Base-by-base conservation (phyloP, 2,797 vertebrate genomes). In the Phataginus tetradactyla region DNA sequence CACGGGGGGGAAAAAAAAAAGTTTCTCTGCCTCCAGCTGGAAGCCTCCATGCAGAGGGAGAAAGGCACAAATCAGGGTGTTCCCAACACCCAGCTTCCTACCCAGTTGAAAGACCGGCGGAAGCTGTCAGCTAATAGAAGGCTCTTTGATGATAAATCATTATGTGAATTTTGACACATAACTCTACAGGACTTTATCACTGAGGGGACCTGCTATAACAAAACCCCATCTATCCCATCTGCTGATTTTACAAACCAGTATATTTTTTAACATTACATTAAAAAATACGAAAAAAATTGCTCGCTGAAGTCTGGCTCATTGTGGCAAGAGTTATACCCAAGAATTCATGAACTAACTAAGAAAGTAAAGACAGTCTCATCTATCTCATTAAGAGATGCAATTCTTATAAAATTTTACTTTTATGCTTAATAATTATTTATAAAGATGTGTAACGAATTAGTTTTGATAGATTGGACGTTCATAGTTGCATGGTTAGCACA, bases 341-440 rank as follows among this genome's bases (percentile, higher is more conserved):
- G 2, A 78, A 59, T 32, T 89, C 87, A 37, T 4, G 55, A n/a
- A 66, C 18, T 3, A n/a, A 29, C n/a, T 11, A 20, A 0, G 21
- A 20, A 4, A 59, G 32, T 39, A n/a, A 51, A 75, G 74, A 49
- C 57, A 37, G 25, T 5, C 5, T 68, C 68, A 86, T 95, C n/a
- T 15, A 63, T 86, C 85, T 95, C 68, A 18, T 4, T 8, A 63
- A 68, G 69, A 78, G 78, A 86, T 9, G 88, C 57, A 23, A 34
- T 81, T 86, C 87, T 75, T 87, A 79, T 21, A 7, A 64, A 53
- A 45, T 45, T 86, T 90, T 92, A 88, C 75, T 95, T 92, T 84
- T 83, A 69, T 79, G 90, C 90, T 71, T 92, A 93, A 90, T 94
- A 93, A 95, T 92, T 97, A 91, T 93, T 93, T 96, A 95, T 77